Evolutionary conservation across 2,797 vertebrate genomes (phyloP).

Genomic region (Pipistrellus pygmaeus): DNA sequence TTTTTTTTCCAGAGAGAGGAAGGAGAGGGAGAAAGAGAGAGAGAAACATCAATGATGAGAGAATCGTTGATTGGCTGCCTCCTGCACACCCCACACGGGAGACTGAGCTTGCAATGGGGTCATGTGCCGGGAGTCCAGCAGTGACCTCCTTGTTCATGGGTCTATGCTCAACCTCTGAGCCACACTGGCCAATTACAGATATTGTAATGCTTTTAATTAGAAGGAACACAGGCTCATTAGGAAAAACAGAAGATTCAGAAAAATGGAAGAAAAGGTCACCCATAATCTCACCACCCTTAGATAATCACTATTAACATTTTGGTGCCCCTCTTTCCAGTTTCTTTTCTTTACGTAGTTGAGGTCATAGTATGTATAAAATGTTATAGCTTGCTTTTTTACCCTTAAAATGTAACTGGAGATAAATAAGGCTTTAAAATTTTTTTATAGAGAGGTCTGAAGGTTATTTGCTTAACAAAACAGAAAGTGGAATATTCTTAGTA

Average conservation of each 20-base stretch:
- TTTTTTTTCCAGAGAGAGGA: background rate
- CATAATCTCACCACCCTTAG: background rate
- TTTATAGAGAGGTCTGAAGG: slow-evolving; percentile 14
- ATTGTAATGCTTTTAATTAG: slow-evolving; percentile 26
- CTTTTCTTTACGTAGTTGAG: background rate
- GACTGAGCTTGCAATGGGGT: too few species aligned
- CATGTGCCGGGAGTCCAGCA: too few species aligned
- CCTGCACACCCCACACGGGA: too few species aligned
- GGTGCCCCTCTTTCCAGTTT: background rate
- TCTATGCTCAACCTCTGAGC: too few species aligned
- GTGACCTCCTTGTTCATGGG: too few species aligned
- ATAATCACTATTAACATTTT: background rate
- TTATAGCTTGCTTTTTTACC: background rate
- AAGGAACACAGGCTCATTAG: background rate
- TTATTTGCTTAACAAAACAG: slow-evolving; percentile 50
- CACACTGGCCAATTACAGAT: too few species aligned
- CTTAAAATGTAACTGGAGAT: background rate
- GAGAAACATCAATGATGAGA: too few species aligned
- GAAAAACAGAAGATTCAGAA: background rate
- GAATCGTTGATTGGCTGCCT: too few species aligned
- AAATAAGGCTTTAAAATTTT: background rate
- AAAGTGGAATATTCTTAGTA: slow-evolving; percentile 37
- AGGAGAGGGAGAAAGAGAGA: too few species aligned
- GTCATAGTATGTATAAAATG: background rate
- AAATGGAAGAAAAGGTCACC: background rate